Evolutionary conservation across 2,888 invertebrate species (phyloP).

Genomic region (Isoperla grammatica): DNA sequence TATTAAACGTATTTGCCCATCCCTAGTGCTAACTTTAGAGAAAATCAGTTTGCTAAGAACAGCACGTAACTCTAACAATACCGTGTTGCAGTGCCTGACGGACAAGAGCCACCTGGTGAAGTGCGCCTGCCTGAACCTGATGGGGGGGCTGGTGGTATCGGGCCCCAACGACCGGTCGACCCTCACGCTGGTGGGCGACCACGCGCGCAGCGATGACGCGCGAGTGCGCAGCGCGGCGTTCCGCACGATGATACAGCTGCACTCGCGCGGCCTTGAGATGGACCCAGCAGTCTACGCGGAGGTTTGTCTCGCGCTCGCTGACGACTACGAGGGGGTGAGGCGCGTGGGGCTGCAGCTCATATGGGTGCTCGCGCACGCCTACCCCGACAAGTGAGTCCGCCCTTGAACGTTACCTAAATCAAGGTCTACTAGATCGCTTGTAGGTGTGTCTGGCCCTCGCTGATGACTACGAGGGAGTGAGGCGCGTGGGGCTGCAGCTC

Average conservation of each 20-base stretch:
- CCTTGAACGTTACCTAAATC: too few species aligned
- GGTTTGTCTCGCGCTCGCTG: conserved; percentile 71
- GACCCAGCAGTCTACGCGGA: conserved; percentile 60
- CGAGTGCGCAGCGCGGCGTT: conserved; percentile 86
- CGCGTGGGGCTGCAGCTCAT: conserved; percentile 80
- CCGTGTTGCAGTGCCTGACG: conserved; percentile 55
- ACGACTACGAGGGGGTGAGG: conserved; percentile 91
- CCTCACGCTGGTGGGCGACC: conserved; percentile 72
- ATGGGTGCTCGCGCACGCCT: conserved; percentile 77
- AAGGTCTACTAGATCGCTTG: too few species aligned
- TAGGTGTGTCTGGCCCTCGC: conserved; percentile 67
- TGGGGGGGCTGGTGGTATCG: conserved; percentile 64
- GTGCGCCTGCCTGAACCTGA: conserved; percentile 70
- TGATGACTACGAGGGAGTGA: conserved; percentile 92
- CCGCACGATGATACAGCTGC: conserved; percentile 49
- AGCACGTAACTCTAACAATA: too few species aligned
- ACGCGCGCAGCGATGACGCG: conserved; percentile 82
- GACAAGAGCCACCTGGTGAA: conserved; percentile 76
- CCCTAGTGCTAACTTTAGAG: too few species aligned
- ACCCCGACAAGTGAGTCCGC: conserved; percentile 80
- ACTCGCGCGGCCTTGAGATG: conserved; percentile 75
- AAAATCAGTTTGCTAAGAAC: too few species aligned
- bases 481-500: conserved; percentile 77
- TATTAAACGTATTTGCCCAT: too few species aligned
- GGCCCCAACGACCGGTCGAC: conserved; percentile 46